phyloP scores from a whole-genome alignment of 2,113 vertebrate genomes.

The Apistogramma diplotaenia region DNA sequence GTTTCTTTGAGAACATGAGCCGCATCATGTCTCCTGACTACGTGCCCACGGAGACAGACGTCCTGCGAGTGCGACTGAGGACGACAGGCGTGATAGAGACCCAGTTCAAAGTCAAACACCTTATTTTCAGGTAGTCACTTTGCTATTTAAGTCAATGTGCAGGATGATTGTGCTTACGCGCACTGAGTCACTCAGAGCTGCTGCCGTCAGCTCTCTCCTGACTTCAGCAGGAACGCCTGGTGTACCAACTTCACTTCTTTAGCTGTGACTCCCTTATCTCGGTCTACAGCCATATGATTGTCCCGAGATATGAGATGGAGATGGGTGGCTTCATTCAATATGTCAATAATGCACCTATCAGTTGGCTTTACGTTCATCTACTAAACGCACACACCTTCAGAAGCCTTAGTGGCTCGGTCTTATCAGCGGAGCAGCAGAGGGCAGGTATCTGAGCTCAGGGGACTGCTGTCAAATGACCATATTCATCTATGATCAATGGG shows the following conservation, averaged over 20 bases:
- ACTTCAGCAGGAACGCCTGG: background rate
- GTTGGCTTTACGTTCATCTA: slow-evolving; percentile 1
- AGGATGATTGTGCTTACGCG: background rate
- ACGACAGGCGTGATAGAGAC: slow-evolving; percentile 80
- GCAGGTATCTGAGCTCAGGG: slow-evolving; percentile 30
- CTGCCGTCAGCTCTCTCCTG: background rate
- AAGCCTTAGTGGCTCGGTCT: background rate
- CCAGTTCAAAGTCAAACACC: slow-evolving; percentile 78
- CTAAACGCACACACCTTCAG: background rate
- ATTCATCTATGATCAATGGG: slow-evolving; percentile 49
- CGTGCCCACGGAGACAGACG: slow-evolving; percentile 75
- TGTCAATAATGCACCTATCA: slow-evolving; percentile 33
- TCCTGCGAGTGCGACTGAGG: slow-evolving; percentile 76
- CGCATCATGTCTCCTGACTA: slow-evolving; percentile 71
- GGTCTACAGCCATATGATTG: slow-evolving; percentile 26
- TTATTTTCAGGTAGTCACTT: slow-evolving; percentile 75
- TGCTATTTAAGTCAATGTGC: background rate
- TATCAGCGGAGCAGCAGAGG: slow-evolving; percentile 64
- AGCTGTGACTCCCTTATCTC: slow-evolving; percentile 47
- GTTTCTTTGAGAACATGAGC: slow-evolving; percentile 76
- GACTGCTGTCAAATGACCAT: slow-evolving; percentile 38
- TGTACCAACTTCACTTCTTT: background rate
- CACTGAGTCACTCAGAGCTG: background rate
- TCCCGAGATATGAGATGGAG: slow-evolving; percentile 20
- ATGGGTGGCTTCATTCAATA: slow-evolving; percentile 41